Evolutionary conservation across 2,888 invertebrate genomes (phyloP), one percentile per base, ranked within the genome.

Genomic region (Oxyteleia sp.): DNA sequence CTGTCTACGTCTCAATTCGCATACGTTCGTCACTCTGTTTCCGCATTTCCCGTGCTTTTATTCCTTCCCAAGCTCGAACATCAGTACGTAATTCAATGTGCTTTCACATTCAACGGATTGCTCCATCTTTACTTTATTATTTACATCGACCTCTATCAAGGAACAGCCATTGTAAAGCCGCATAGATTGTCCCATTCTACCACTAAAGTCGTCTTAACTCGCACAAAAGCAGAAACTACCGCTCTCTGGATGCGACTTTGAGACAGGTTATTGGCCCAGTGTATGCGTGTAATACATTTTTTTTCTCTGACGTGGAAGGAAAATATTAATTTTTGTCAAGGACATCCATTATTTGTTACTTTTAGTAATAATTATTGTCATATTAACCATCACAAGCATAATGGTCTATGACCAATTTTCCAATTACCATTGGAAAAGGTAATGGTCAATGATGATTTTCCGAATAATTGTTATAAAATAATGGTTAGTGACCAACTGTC

Each of bases 51-150:
- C 61, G 49, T 64, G 38, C 55, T 57, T 20, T 43, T 47, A 18
- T 45, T 69, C 63, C 41, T 49, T 51, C 59, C 61, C 45, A n/a
- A 20, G 47, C 47, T 64, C 15, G 15, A 35, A 41, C 47, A 29
- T 53, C 26, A 66, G 45, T 61, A 23, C 26, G 45, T 69, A 69
- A 81, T 69, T 75, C 66, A 80, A 38, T 69, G 16, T 51, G 64
- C 75, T 82, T 57, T 69, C 49, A 82, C 71, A 68, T 78, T 72
- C 76, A 78, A 66, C 51, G 66, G 45, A 76, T 66, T 76, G 53
- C 71, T 59, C 51, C 64, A 63, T 79, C 68, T 79, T 79, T 79
- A 68, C 64, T 79, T 79, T 83, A 83, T 83, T 83, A 79, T 83
- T 83, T 68, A 83, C 78, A 68, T 68, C 26, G 64, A 71, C 64